Percentiles rank a stretch among this genome's conserved stretches.
phyloP scores from a whole-genome alignment of 2,888 invertebrate species.

The Scaptomyza flava region DNA sequence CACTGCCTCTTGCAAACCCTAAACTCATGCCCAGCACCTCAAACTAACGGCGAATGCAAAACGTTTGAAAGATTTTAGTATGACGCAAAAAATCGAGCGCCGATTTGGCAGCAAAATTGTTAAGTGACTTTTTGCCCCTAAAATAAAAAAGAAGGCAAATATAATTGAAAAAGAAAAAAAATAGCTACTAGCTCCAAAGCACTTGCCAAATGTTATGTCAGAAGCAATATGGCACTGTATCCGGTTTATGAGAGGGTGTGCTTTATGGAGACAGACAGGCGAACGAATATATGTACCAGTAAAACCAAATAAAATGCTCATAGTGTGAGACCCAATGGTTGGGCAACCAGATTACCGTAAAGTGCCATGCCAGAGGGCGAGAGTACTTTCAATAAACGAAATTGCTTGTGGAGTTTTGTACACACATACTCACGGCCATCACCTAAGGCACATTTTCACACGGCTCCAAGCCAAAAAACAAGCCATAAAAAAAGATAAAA shows the following conservation, averaged over 20 bases:
- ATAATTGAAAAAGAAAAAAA: constrained; percentile 31
- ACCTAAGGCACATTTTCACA: constrained; percentile 72
- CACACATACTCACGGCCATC: constrained; percentile 47
- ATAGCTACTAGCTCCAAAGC: constrained; percentile 6
- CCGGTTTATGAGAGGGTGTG: constrained; percentile 23
- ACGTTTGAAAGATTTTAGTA: constrained; percentile 33
- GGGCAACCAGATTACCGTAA: constrained; percentile 4
- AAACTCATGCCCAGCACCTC: not conserved
- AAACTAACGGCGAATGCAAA: constrained; percentile 52
- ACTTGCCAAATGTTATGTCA: constrained; percentile 54
- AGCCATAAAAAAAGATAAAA: constrained; percentile 5
- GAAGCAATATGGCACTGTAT: constrained; percentile 51
- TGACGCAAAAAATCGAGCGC: constrained; percentile 40
- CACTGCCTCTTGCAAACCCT: not conserved
- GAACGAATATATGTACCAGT: not conserved
- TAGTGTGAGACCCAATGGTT: constrained; percentile 5
- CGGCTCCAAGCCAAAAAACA: constrained; percentile 42
- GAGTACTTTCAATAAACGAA: constrained; percentile 65
- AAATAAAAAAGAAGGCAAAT: constrained; percentile 24
- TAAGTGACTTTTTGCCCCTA: constrained; percentile 56
- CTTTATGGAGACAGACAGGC: not conserved
- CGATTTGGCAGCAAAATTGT: constrained; percentile 55
- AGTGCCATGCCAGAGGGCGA: constrained; percentile 14
- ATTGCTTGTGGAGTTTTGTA: constrained; percentile 52
- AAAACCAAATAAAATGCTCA: constrained; percentile 35